These are phyloP conservation scores for Eptesicus fuscus DNA, from an alignment of 2,113 vertebrate species.

Conservation along the genomic window DNA sequence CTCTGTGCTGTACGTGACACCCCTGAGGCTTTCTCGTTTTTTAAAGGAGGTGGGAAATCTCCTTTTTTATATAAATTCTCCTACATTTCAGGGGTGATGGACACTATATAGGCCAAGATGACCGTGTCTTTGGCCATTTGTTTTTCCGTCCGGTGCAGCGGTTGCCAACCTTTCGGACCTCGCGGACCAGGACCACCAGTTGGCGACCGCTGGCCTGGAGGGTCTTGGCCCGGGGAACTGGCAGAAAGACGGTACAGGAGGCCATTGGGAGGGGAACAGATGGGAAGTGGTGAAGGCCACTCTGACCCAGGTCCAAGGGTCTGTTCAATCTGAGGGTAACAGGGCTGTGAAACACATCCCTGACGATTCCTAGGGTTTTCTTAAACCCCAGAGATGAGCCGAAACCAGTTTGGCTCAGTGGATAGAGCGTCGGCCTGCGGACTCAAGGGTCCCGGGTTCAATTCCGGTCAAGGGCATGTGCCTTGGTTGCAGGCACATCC, in stretches of 20 bases:
- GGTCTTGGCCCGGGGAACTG: accelerated
- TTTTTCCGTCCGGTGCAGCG: not conserved
- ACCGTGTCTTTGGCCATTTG: not conserved
- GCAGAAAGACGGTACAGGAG: not conserved
- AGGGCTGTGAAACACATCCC: not conserved
- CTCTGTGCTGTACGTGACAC: not conserved
- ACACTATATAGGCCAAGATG: not conserved
- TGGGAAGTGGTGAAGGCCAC: not conserved
- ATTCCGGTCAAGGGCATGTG: no score
- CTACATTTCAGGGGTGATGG: not conserved
- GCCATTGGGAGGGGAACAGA: not conserved
- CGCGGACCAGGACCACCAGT: no score
- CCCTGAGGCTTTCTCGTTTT: not conserved
- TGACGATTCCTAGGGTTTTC: not conserved
- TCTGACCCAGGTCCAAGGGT: not conserved
- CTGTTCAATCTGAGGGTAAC: not conserved
- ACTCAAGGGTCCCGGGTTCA: no score
- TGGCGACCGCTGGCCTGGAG: no score
- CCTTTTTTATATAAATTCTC: not conserved
- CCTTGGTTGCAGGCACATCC: no score
- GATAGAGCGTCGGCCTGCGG: no score
- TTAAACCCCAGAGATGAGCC: not conserved
- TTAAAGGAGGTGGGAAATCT: not conserved
- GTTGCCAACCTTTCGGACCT: no score
- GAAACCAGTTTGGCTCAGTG: no score